A percentile compares a stretch with the other conserved stretches of the same genome.
Evolutionary conservation across 2,888 invertebrate genomes (phyloP).

Genomic region (Euplexia lucipara): DNA sequence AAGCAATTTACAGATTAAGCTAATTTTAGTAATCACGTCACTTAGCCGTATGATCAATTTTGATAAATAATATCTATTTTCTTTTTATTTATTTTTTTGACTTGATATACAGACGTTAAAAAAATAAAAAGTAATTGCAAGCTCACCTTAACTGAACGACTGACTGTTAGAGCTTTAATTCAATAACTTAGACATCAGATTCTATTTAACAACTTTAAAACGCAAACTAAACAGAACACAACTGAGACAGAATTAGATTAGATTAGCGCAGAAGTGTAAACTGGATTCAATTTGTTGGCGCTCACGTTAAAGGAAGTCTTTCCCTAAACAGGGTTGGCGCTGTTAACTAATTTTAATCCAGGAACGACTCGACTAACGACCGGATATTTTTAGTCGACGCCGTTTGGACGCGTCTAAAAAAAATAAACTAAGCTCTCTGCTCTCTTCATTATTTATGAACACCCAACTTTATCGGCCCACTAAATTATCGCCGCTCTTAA

Average conservation of each 20-base stretch:
- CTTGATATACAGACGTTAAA: too few relatives aligned
- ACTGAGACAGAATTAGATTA: constrained; percentile 57
- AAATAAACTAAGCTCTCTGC: constrained; percentile 75
- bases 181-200: constrained; percentile 15
- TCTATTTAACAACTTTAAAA: constrained; percentile 21
- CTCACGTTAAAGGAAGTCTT: constrained; percentile 70
- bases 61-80: too few relatives aligned
- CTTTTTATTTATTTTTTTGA: too few relatives aligned
- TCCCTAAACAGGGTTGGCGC: constrained; percentile 70
- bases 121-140: too few relatives aligned
- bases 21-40: too few relatives aligned
- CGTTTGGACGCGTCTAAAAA: constrained; percentile 82
- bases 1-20: too few relatives aligned
- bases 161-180: neutral
- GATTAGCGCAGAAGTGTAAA: constrained; percentile 64
- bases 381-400: constrained; percentile 85
- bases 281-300: constrained; percentile 64
- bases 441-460: constrained; percentile 83
- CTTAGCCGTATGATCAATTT: too few relatives aligned
- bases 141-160: too few relatives aligned
- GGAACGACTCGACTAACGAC: constrained; percentile 79
- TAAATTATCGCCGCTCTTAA: constrained; percentile 76
- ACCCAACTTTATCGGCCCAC: constrained; percentile 77
- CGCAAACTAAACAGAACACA: constrained; percentile 43
- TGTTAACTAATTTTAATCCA: constrained; percentile 84